Conservation (phyloP, 2,797 vertebrate species). For the Sebastes cheni region DNA sequence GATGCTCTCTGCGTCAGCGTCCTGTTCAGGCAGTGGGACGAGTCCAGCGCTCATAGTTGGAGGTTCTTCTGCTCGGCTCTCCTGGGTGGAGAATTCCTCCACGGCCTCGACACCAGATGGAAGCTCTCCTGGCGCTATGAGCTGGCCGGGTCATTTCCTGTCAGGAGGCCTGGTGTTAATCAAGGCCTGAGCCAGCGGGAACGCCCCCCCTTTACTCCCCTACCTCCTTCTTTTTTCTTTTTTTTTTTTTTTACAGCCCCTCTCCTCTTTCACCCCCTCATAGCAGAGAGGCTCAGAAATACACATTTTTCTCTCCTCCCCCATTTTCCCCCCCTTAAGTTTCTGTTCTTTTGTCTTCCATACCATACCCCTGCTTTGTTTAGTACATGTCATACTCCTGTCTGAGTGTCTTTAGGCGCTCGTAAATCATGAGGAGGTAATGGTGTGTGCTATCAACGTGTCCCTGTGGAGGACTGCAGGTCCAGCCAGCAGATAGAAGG, state of each 20-base stretch:
- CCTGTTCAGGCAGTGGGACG: neutral
- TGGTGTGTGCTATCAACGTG: constrained; percentile 53
- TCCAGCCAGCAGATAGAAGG: constrained; percentile 56
- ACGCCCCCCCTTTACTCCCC: constrained; percentile 65
- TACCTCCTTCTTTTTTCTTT: constrained; percentile 46
- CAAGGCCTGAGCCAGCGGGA: constrained; percentile 78
- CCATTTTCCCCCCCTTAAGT: constrained; percentile 20
- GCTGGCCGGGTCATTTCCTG: constrained; percentile 88
- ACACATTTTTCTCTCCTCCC: constrained; percentile 32
- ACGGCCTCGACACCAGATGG: constrained; percentile 81
- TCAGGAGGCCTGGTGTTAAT: constrained; percentile 87
- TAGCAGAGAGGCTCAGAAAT: constrained; percentile 49
- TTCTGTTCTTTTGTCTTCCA: constrained; percentile 53
- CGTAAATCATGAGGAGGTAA: constrained; percentile 41
- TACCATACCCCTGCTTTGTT: constrained; percentile 39
- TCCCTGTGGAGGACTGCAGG: constrained; percentile 54
- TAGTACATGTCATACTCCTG: constrained; percentile 31
- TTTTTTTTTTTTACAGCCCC: constrained; percentile 40
- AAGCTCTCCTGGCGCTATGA: constrained; percentile 81
- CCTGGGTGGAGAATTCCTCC: constrained; percentile 68
- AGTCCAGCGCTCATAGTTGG: constrained; percentile 12
- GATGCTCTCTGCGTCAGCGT: neutral
- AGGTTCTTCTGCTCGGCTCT: constrained; percentile 38
- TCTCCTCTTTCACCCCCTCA: constrained; percentile 52
- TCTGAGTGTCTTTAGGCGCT: constrained; percentile 14